Conservation (phyloP, 1,140 invertebrate species). For the Littorina saxatilis region DNA sequence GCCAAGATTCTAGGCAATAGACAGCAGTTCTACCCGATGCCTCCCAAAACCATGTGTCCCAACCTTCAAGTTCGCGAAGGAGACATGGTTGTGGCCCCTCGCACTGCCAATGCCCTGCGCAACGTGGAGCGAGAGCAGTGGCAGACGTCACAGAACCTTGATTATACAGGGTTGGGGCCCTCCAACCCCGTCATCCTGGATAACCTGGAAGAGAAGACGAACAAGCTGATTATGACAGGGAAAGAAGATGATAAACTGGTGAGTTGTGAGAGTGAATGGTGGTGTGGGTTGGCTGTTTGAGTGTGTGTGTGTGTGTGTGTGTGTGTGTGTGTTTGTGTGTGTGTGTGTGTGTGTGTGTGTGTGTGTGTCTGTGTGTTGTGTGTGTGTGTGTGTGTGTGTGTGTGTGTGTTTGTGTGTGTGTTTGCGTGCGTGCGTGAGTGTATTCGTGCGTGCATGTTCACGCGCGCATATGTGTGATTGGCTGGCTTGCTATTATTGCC, state of each 20-base stretch:
- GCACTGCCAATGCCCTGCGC: slow-evolving; percentile 66
- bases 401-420: too few species aligned
- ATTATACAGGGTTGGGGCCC: slow-evolving; percentile 70
- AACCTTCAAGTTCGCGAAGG: slow-evolving; percentile 62
- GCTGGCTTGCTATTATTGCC: too few species aligned
- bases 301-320: too few species aligned
- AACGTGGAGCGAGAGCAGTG: slow-evolving; percentile 73
- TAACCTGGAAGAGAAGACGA: slow-evolving; percentile 68
- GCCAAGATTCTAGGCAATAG: slow-evolving; percentile 63
- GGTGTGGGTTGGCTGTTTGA: too few species aligned
- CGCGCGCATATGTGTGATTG: too few species aligned
- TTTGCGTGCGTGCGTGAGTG: too few species aligned
- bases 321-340: too few species aligned
- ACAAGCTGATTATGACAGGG: slow-evolving; percentile 53
- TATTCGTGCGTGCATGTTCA: too few species aligned
- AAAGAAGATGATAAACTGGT: slow-evolving; percentile 66
- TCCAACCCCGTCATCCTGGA: slow-evolving; percentile 68
- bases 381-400: too few species aligned
- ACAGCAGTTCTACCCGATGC: slow-evolving; percentile 70
- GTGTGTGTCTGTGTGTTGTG: too few species aligned
- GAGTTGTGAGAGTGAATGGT: too few species aligned
- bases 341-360: too few species aligned
- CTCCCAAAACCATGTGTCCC: slow-evolving; percentile 66
- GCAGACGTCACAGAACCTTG: slow-evolving; percentile 64
- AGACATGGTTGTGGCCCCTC: slow-evolving; percentile 51